Percentiles rank a stretch among this genome's conserved stretches.
Conservation (phyloP, 2,113 vertebrate genomes). For the Hucho hucho region DNA sequence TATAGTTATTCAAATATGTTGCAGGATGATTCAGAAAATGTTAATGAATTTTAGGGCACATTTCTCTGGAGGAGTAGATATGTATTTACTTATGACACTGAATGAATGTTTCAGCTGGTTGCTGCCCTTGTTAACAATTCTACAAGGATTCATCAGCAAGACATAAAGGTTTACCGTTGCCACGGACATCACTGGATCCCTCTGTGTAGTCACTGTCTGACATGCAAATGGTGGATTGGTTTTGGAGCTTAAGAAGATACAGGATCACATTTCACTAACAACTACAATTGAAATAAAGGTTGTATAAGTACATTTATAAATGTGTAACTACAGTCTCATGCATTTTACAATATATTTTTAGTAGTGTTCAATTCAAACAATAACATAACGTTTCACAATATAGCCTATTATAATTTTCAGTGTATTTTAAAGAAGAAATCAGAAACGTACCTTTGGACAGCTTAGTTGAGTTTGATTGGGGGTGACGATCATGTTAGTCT, state of each 20-base stretch:
- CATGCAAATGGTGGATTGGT: slow-evolving; percentile 54
- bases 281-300: not conserved
- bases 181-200: slow-evolving; percentile 62
- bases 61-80: too few relatives aligned
- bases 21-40: not conserved
- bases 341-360: not conserved
- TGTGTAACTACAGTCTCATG: not conserved
- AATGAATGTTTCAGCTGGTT: too few relatives aligned
- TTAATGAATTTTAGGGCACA: not conserved
- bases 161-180: slow-evolving; percentile 67
- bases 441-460: slow-evolving; percentile 73
- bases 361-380: not conserved
- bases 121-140: too few relatives aligned
- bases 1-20: too few relatives aligned
- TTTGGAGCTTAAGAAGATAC: slow-evolving; percentile 68
- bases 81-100: too few relatives aligned
- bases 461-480: slow-evolving; percentile 70
- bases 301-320: not conserved
- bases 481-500: slow-evolving; percentile 80
- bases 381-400: not conserved
- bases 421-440: not conserved
- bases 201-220: slow-evolving; percentile 47
- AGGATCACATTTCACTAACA: not conserved
- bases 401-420: not conserved
- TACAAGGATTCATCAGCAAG: not conserved